These are phyloP conservation scores for Pachyuromys duprasi DNA, from an alignment of 2,797 vertebrate genomes.

Conservation along the genomic window DNA sequence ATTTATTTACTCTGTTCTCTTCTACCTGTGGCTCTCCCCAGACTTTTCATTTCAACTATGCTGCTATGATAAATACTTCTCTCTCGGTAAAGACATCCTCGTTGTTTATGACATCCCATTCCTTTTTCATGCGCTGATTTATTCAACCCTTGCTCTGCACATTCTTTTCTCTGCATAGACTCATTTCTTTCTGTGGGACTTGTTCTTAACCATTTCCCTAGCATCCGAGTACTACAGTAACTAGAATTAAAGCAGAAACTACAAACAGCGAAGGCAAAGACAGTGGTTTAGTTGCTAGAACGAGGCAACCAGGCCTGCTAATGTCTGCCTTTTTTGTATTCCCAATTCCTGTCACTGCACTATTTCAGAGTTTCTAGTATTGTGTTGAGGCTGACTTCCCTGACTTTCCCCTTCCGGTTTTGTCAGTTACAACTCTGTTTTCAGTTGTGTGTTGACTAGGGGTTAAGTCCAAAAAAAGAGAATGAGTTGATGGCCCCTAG, in stretches of 20 bases:
- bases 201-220: neutral
- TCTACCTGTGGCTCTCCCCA: neutral
- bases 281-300: neutral
- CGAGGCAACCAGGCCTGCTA: accelerated
- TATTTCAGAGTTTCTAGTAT: neutral
- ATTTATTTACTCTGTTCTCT: accelerated
- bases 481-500: neutral
- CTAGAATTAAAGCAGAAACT: neutral
- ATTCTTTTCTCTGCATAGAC: neutral
- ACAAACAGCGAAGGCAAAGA: neutral
- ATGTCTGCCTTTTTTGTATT: neutral
- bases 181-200: neutral
- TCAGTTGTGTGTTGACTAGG: neutral
- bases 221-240: neutral
- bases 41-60: neutral
- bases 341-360: neutral
- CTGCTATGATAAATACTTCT: neutral
- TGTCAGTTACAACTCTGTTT: neutral
- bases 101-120: neutral
- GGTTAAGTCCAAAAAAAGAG: neutral
- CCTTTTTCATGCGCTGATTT: neutral
- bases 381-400: neutral
- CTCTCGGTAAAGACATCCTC: neutral
- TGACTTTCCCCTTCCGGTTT: neutral
- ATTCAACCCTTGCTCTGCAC: neutral